Base-by-base conservation (phyloP, 2,797 vertebrate species). In the Scarus forsteni region DNA sequence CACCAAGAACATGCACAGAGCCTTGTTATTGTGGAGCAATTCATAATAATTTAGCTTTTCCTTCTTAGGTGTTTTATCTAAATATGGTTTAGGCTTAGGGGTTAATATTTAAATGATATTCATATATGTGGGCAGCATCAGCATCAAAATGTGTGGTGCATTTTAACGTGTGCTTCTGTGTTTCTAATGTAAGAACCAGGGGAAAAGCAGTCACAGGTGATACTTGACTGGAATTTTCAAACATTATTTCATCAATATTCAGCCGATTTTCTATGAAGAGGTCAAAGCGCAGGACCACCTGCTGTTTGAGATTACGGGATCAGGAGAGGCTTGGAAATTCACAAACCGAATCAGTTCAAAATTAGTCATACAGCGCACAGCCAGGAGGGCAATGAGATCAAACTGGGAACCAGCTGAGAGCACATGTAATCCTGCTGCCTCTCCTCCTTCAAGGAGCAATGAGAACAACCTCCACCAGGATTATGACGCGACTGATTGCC, bases 361-460 rank as follows among this genome's bases (percentile, higher is more conserved):
- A 56, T 75, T 64, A 55, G 58, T 74, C 59, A 65, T 46, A 43
- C 45, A 54, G 18, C 64, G 7, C 38, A 1, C 0, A 15, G 42
- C 55, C 55, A 73, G 13, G 48, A 12, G 45, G 34, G 16, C 36
- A 53, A 16, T 34, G 35, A 36, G 35, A 75, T 59, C 53, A 59
- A 54, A 67, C 49, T 61, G 55, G 42, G 69, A 70, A 54, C 45
- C 61, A 64, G 44, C 49, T 60, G 58, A 35, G 0, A 50, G 46
- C n/a, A 50, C 53, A 49, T 75, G 62, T 66, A 70, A 76, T 83
- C 66, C 58, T 64, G 40, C 27, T 44, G 60, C 62, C 40, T 71
- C 45, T 70, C 43, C 40, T 53, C 36, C 60, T 65, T 34, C 38
- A 57, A 27, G 56, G 15, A 64, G 16, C 9, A 6, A 66, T 13